Conservation (phyloP, 2,113 vertebrate genomes). For the Chaenogobius annularis region DNA sequence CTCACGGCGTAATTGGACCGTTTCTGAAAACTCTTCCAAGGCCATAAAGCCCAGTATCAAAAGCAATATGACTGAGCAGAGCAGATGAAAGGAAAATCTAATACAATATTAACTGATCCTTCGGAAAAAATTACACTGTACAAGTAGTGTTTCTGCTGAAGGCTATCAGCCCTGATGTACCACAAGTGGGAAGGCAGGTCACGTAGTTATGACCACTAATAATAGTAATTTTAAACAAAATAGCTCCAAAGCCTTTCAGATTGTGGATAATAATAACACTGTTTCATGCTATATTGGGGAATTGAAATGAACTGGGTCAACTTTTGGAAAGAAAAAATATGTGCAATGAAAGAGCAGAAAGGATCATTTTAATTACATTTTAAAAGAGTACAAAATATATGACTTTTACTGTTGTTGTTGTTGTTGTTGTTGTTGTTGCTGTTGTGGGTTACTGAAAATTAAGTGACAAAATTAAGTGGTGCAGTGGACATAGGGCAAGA, state of each 20-base stretch:
- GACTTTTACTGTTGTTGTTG: no score
- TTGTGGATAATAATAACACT: background rate
- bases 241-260: background rate
- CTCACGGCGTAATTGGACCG: background rate
- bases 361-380: no score
- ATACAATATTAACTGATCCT: background rate
- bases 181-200: background rate
- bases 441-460: no score
- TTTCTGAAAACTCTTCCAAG: slow-evolving; percentile 7
- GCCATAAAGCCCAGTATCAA: background rate
- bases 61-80: slow-evolving; percentile 3
- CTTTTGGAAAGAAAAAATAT: background rate
- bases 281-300: background rate
- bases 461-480: no score
- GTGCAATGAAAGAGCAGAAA: no score
- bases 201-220: background rate
- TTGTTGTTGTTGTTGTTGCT: no score
- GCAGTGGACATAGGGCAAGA: no score
- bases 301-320: no score
- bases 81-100: slow-evolving; percentile 2
- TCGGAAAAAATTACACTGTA: background rate
- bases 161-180: background rate
- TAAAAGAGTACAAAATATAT: no score
- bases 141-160: background rate
- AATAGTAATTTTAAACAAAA: slow-evolving; percentile 3